Conservation (phyloP, 2,797 vertebrate genomes). For the Nyctalus aviator region DNA sequence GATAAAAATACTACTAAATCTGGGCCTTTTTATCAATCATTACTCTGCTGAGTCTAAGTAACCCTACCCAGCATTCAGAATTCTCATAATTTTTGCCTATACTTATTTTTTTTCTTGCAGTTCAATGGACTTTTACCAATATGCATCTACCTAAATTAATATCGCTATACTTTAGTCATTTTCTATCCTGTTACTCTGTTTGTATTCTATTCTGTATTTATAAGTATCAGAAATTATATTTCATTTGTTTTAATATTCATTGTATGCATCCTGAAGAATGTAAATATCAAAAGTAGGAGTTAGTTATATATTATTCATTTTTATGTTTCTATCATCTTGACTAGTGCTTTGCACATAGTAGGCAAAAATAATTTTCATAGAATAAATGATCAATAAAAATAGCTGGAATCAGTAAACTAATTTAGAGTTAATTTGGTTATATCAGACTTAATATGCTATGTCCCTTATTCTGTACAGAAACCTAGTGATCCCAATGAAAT, state of each 20-base stretch:
- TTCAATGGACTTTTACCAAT: background rate
- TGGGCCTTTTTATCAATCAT: background rate
- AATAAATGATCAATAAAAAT: background rate
- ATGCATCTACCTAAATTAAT: background rate
- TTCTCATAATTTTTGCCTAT: background rate
- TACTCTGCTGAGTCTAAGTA: background rate
- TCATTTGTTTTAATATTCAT: constrained; percentile 24
- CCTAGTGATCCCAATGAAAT: background rate
- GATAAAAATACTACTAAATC: background rate
- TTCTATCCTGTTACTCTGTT: background rate
- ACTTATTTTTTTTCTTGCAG: background rate
- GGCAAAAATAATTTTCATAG: background rate
- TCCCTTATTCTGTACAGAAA: background rate
- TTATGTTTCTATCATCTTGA: background rate
- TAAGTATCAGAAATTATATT: background rate
- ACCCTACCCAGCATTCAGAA: background rate
- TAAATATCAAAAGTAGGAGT: background rate
- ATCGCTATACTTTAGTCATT: background rate
- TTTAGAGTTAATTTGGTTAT: background rate
- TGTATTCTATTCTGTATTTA: background rate
- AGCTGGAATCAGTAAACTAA: background rate
- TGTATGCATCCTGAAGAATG: background rate
- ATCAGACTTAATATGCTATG: background rate
- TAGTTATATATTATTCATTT: background rate
- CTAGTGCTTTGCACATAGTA: background rate